These are phyloP conservation scores for Nycticryphes semicollaris DNA, from an alignment of 2,113 vertebrate species.

Conservation along the genomic window DNA sequence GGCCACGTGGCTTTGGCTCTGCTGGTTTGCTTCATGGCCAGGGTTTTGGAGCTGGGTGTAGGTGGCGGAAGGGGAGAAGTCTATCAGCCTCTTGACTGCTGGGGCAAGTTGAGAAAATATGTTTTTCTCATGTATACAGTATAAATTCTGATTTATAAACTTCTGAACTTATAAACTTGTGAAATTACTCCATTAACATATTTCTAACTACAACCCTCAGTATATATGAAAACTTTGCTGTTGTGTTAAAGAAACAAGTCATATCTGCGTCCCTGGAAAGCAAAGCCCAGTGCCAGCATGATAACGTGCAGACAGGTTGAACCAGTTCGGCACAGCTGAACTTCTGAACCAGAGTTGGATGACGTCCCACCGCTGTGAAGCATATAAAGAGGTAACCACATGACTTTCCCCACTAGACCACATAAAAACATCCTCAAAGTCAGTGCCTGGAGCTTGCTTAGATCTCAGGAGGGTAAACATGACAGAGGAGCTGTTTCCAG, in stretches of 20 bases:
- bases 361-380: neutral
- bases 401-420: neutral
- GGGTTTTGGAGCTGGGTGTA: neutral
- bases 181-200: neutral
- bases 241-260: neutral
- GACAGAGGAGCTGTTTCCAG: neutral
- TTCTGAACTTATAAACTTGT: no score
- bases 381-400: neutral
- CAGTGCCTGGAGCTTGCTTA: neutral
- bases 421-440: neutral
- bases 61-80: neutral
- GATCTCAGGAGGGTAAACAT: neutral
- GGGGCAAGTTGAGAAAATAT: neutral
- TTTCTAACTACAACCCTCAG: neutral
- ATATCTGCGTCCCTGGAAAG: neutral
- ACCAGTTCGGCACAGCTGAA: neutral
- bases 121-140: neutral
- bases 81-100: neutral
- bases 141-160: neutral
- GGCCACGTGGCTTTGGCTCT: neutral
- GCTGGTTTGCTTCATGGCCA: neutral
- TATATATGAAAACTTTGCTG: neutral
- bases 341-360: neutral
- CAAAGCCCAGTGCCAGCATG: neutral
- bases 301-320: neutral